Evolutionary conservation across 2,888 invertebrate species (phyloP).

Genomic region (Ormia ochracea): DNA sequence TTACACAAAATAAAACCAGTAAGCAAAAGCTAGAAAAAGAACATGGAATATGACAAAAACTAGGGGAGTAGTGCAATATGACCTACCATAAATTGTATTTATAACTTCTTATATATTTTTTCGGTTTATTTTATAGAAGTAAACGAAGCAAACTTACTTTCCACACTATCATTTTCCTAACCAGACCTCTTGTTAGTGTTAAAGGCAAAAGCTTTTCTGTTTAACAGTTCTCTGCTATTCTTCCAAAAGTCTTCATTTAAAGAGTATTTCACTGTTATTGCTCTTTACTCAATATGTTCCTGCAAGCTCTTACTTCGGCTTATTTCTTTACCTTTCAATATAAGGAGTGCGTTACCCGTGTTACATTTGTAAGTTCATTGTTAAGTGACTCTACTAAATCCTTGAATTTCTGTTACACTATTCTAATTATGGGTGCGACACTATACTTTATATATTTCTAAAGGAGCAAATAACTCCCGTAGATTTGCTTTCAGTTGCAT

Average conservation of each 20-base stretch:
- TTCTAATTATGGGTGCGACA: conserved; percentile 24
- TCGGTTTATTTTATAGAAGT: not conserved
- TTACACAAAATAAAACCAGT: not conserved
- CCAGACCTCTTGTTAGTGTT: too few relatives aligned
- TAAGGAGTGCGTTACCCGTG: too few relatives aligned
- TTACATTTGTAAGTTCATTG: conserved; percentile 26
- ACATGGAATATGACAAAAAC: conserved; percentile 4
- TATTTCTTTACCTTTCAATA: too few relatives aligned
- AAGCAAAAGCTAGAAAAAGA: not conserved
- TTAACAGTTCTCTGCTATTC: not conserved
- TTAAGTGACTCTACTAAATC: too few relatives aligned
- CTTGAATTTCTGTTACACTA: conserved; percentile 3
- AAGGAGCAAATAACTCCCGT: too few relatives aligned
- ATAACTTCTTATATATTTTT: conserved; percentile 7
- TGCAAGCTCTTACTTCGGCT: too few relatives aligned
- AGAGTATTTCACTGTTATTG: conserved; percentile 13
- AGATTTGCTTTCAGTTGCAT: not conserved
- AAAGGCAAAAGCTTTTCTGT: not conserved
- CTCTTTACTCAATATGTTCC: not conserved
- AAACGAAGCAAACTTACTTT: not conserved
- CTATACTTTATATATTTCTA: too few relatives aligned
- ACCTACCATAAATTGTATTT: conserved; percentile 56
- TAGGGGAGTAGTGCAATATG: conserved; percentile 27
- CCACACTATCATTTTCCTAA: not conserved
- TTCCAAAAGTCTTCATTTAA: not conserved